A percentile compares a stretch with the other conserved stretches of the same genome.
Evolutionary conservation across 1,140 invertebrate species (phyloP).

Genomic region (Drosophila bipectinata): DNA sequence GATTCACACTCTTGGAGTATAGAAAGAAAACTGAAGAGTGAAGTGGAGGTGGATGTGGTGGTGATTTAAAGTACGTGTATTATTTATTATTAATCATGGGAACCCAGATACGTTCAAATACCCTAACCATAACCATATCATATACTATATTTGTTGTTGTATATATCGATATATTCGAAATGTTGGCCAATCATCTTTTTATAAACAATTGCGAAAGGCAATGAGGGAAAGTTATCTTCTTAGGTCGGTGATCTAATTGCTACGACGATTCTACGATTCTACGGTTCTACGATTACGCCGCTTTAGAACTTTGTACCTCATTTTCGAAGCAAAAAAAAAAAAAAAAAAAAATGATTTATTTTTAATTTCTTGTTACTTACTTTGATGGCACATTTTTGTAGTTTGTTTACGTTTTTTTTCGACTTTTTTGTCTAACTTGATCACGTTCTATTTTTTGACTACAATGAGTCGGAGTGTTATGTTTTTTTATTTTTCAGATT

Average conservation of each 20-base stretch:
- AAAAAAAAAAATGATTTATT: background rate
- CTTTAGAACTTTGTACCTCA: conserved; percentile 11
- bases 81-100: conserved; percentile 41
- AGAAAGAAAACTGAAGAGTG: conserved; percentile 1
- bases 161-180: conserved; percentile 1
- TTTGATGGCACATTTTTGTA: conserved; percentile 53
- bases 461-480: background rate
- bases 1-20: conserved; percentile 14
- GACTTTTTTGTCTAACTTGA: background rate
- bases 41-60: background rate
- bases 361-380: conserved; percentile 42
- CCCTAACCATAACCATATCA: background rate
- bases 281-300: background rate
- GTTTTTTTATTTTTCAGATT: background rate
- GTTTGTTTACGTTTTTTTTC: background rate
- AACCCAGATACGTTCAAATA: background rate
- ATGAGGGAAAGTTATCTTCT: conserved; percentile 1
- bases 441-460: conserved; percentile 17
- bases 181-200: conserved; percentile 40
- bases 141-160: background rate
- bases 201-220: conserved; percentile 39
- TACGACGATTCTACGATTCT: too few relatives aligned
- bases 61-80: background rate
- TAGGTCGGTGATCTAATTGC: conserved; percentile 41
- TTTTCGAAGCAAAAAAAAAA: background rate